These are phyloP conservation scores for Heliconius ethilla DNA, from an alignment of 2,888 invertebrate genomes.

Conservation along the genomic window DNA sequence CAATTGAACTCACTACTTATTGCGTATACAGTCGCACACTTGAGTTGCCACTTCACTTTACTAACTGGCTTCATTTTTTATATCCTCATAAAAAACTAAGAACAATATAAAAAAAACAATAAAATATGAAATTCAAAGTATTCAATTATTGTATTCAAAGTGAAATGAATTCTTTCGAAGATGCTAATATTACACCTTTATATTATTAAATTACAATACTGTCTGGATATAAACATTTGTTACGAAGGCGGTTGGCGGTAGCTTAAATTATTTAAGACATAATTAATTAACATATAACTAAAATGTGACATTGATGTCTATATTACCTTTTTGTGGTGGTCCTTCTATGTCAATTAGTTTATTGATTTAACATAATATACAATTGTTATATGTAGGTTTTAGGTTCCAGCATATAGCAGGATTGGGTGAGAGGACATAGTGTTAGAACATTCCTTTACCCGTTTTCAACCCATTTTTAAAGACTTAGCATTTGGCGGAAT, in stretches of 20 bases:
- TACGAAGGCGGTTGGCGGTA: constrained; percentile 6
- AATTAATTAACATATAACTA: constrained; percentile 3
- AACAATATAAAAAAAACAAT: neutral
- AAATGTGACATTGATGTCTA: constrained; percentile 3
- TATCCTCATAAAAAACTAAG: neutral
- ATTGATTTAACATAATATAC: neutral
- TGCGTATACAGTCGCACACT: neutral
- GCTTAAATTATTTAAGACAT: constrained; percentile 2
- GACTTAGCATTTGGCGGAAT: no score
- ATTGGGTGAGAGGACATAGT: neutral
- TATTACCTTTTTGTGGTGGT: constrained; percentile 16
- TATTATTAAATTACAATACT: constrained; percentile 11
- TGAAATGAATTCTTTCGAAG: constrained; percentile 21
- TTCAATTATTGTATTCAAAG: constrained; percentile 9
- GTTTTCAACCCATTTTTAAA: no score
- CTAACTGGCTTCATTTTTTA: neutral
- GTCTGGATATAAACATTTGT: neutral
- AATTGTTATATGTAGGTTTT: no score
- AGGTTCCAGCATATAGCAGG: neutral
- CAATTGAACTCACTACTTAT: neutral
- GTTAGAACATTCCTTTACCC: neutral
- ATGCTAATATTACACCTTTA: neutral
- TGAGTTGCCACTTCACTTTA: no score
- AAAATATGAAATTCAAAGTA: neutral
- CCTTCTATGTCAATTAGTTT: neutral